phyloP scores from a whole-genome alignment of 2,113 vertebrate species.

The Empidonax traillii region DNA sequence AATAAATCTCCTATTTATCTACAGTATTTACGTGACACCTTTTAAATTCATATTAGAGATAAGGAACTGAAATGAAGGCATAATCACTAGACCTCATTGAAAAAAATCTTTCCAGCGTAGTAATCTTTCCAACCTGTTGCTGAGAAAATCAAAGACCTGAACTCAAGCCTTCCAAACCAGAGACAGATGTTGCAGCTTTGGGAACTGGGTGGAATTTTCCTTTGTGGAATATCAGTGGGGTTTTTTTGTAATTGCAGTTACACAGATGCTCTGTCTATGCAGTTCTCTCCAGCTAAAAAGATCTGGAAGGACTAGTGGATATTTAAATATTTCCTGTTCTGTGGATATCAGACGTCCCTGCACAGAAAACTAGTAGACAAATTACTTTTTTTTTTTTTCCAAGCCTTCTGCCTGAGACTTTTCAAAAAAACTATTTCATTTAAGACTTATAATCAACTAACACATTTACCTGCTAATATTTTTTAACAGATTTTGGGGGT shows the following conservation, averaged over 20 bases:
- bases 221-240: conserved; percentile 32
- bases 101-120: conserved; percentile 8
- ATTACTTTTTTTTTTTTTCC: neutral
- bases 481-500: neutral
- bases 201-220: conserved; percentile 48
- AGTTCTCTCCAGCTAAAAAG: neutral
- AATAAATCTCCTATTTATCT: conserved; percentile 45
- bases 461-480: neutral
- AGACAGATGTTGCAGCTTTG: conserved; percentile 56
- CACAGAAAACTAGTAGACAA: neutral
- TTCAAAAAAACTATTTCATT: neutral
- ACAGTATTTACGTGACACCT: neutral
- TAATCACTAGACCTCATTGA: conserved; percentile 5
- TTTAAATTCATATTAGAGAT: conserved; percentile 51
- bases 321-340: neutral
- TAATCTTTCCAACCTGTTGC: conserved; percentile 56
- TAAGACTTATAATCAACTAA: neutral
- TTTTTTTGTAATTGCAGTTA: neutral
- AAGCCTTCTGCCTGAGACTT: neutral
- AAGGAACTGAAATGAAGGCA: conserved; percentile 39
- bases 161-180: conserved; percentile 38
- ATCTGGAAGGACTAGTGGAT: neutral
- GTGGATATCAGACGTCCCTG: neutral
- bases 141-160: conserved; percentile 59
- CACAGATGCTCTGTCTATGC: neutral